Evolutionary conservation across 2,888 invertebrate species (phyloP), one percentile per base, ranked within the genome.

Genomic region (Mesoligia furuncula): DNA sequence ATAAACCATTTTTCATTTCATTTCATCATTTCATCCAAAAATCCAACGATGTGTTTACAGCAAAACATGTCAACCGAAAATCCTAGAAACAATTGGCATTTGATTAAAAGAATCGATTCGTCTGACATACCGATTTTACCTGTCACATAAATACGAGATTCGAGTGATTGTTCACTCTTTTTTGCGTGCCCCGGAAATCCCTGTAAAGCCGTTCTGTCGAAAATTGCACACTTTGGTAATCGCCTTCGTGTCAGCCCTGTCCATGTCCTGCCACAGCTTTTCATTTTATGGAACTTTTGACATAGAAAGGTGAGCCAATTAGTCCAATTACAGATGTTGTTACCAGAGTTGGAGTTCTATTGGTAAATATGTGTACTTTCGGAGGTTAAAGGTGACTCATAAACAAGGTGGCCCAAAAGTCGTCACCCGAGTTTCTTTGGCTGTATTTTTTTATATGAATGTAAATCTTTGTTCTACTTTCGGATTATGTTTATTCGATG

Each of bases 271-370:
- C 24, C n/a, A 31, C 5, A 61, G 61, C 61, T 81, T 81, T 85
- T 73, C 42, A 67, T 59, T 82, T 85, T 51, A 13, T 48, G 1
- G 61, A 57, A 61, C 27, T 27, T 81, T 75, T 81, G 70, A 59
- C 70, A 11, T 17, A 15, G 9, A 42, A 68, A n/a, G 48, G n/a
- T 62, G 36, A 3, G 4, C 24, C 59, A 69, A 80, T 83, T 62
- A 39, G 54, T 61, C 0, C 45, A 78, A 78, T 42, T 57, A 27
- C 9, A 51, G 24, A 36, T 9, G 39, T 36, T 11, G 11, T 39
- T n/a, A 31, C 2, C 13, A 48, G 45, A 15, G 62, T 31, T 48
- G 17, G 13, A 39, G n/a, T 70, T 51, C 51, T 9, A 20, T 48
- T 31, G 9, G 13, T 57, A 42, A n/a, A 61, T 24, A 45, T 45